Conservation (phyloP, 2,888 invertebrate species). For the Agrotis ipsilon region DNA sequence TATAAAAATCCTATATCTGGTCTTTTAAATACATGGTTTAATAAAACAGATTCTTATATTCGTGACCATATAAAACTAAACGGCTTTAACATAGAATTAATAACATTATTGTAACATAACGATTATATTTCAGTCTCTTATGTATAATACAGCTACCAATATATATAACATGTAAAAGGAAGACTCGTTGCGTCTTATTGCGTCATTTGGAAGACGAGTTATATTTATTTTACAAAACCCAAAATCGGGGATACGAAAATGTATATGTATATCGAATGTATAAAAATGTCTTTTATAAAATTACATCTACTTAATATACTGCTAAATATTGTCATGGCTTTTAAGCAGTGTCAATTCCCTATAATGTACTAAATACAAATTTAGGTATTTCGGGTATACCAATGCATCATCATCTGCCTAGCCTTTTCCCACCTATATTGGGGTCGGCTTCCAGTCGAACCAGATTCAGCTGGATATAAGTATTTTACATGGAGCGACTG, state of each 20-base stretch:
- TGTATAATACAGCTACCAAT: slow-evolving; percentile 61
- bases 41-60: neutral
- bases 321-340: slow-evolving; percentile 1
- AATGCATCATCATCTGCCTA: no score
- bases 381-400: neutral
- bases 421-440: no score
- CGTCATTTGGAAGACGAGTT: slow-evolving; percentile 56
- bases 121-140: slow-evolving; percentile 69
- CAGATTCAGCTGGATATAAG: no score
- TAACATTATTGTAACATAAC: slow-evolving; percentile 42
- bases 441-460: no score
- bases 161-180: slow-evolving; percentile 55
- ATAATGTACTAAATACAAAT: neutral
- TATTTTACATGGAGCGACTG: no score
- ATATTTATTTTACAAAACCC: slow-evolving; percentile 12
- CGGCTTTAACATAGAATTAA: slow-evolving; percentile 1
- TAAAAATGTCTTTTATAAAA: slow-evolving; percentile 25
- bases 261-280: slow-evolving; percentile 2
- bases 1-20: no score
- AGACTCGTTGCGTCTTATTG: slow-evolving; percentile 44
- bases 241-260: slow-evolving; percentile 4
- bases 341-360: neutral
- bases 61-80: slow-evolving; percentile 26
- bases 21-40: no score
- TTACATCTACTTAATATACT: slow-evolving; percentile 12